phyloP scores from a whole-genome alignment of 2,113 vertebrate species.

The Hyla sarda region DNA sequence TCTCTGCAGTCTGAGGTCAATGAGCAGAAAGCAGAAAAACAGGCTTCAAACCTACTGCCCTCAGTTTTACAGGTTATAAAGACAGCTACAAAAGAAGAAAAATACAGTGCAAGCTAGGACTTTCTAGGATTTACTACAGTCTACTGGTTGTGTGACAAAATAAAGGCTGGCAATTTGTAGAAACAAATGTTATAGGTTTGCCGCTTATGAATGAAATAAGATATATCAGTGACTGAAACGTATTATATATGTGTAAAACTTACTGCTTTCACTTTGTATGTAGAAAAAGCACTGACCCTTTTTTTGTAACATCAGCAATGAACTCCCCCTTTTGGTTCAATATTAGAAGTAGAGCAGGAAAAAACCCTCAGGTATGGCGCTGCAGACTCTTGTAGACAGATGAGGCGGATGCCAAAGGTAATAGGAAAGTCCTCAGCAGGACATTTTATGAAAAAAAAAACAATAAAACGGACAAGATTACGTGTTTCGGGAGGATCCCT shows the following conservation, averaged over 20 bases:
- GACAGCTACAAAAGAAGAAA: neutral
- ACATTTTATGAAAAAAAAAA: too few relatives aligned
- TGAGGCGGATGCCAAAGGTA: too few relatives aligned
- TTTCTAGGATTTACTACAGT: neutral
- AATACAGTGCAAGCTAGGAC: neutral
- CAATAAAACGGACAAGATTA: too few relatives aligned
- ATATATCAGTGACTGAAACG: neutral
- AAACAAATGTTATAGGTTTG: neutral
- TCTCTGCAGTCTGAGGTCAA: conserved; percentile 26
- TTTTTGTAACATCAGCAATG: too few relatives aligned
- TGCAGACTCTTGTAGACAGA: too few relatives aligned
- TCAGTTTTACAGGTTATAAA: conserved; percentile 10
- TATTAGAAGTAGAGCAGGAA: too few relatives aligned
- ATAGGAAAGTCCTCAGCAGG: too few relatives aligned
- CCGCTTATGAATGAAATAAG: too few relatives aligned
- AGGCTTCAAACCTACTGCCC: neutral
- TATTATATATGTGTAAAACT: neutral
- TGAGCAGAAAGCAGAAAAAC: conserved; percentile 23
- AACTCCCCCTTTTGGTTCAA: too few relatives aligned
- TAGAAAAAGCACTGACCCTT: too few relatives aligned
- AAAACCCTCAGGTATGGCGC: too few relatives aligned
- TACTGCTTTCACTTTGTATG: neutral
- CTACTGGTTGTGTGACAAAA: neutral
- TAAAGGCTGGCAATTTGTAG: neutral
- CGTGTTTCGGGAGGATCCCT: too few relatives aligned